phyloP scores from a whole-genome alignment of 2,888 invertebrate genomes.

The Plagodis pulveraria region DNA sequence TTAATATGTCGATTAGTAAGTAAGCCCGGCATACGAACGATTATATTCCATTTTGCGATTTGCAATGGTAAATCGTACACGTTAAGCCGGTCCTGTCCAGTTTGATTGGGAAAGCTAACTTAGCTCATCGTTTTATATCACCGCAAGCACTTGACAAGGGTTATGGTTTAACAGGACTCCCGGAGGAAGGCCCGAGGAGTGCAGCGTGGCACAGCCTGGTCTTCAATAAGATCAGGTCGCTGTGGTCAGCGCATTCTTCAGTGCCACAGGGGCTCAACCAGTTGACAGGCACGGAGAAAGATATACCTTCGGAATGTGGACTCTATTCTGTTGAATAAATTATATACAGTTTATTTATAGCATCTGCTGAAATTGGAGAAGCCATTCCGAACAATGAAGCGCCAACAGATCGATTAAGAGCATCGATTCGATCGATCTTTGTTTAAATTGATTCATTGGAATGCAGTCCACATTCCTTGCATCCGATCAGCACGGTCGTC shows the following conservation, averaged over 20 bases:
- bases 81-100: conserved; percentile 28
- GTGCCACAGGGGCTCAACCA: conserved; percentile 93
- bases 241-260: conserved; percentile 92
- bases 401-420: conserved; percentile 26
- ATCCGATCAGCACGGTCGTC: conserved; percentile 60
- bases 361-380: conserved; percentile 6
- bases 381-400: conserved; percentile 20
- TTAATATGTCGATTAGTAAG: conserved; percentile 59
- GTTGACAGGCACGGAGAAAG: conserved; percentile 87
- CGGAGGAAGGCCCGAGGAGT: conserved; percentile 77
- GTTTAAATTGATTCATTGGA: conserved; percentile 54
- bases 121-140: conserved; percentile 10
- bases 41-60: conserved; percentile 59
- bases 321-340: conserved; percentile 38
- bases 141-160: conserved; percentile 12
- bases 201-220: conserved; percentile 90
- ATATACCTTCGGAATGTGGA: conserved; percentile 62
- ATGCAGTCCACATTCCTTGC: conserved; percentile 73
- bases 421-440: conserved; percentile 37
- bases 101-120: conserved; percentile 19
- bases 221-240: conserved; percentile 94
- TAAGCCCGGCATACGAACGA: conserved; percentile 56
- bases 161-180: conserved; percentile 65
- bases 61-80: conserved; percentile 41
- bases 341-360: conserved; percentile 29